Evolutionary conservation across 2,797 vertebrate species (phyloP).

Genomic region (Heterohyrax brucei): DNA sequence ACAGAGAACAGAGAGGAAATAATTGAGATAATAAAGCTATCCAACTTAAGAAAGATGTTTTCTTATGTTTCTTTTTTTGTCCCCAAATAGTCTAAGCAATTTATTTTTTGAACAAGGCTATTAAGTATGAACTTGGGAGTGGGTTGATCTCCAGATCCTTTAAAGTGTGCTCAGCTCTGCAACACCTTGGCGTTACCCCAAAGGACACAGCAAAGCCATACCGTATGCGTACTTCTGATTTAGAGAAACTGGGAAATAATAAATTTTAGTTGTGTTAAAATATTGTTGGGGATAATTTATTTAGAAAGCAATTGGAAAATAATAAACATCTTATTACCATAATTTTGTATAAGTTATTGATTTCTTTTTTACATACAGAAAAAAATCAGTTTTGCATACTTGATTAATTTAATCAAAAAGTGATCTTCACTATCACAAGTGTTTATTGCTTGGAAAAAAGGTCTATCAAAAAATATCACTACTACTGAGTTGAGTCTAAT

Average conservation of each 20-base stretch:
- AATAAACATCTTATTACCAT: background rate
- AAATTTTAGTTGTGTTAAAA: slow-evolving; percentile 6
- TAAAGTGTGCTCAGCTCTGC: background rate
- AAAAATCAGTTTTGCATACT: background rate
- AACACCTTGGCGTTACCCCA: background rate
- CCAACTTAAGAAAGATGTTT: background rate
- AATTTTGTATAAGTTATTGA: background rate
- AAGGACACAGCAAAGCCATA: background rate
- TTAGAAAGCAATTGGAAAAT: background rate
- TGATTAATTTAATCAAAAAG: background rate
- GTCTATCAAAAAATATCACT: no score
- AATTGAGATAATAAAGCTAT: no score
- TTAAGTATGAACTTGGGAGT: background rate
- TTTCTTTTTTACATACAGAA: background rate
- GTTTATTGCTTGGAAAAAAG: background rate
- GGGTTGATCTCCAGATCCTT: background rate
- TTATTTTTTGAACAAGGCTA: slow-evolving; percentile 20
- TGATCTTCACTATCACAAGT: background rate
- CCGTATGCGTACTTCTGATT: background rate
- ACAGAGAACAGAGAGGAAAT: no score
- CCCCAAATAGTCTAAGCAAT: background rate
- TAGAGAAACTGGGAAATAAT: background rate
- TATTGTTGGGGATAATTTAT: background rate
- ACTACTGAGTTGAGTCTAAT: no score
- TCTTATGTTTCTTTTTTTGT: background rate